Conservation (phyloP, 1,140 invertebrate genomes). For the Phthorimaea operculella region DNA sequence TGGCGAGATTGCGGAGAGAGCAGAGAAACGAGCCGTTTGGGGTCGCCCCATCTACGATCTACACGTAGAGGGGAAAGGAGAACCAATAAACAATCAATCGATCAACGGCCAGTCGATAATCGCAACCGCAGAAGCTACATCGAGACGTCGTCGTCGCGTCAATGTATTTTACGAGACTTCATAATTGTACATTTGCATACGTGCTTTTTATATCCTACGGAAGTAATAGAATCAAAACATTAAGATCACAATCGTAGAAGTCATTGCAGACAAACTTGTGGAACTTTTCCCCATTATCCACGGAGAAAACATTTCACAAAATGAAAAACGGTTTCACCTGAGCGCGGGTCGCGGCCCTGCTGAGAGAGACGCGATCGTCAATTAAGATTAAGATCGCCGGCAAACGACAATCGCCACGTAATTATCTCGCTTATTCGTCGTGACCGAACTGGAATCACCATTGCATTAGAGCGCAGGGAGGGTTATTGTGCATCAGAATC, state of each 20-base stretch:
- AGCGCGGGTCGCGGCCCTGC: conserved; percentile 49
- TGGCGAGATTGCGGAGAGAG: conserved; percentile 41
- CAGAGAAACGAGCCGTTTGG: conserved; percentile 11
- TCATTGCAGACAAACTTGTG: background rate
- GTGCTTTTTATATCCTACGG: too few relatives aligned
- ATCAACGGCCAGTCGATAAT: background rate
- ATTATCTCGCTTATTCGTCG: conserved; percentile 62
- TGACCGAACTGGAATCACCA: conserved; percentile 56
- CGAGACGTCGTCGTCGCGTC: too few relatives aligned
- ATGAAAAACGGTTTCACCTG: conserved; percentile 55
- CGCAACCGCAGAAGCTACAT: too few relatives aligned
- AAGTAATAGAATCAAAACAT: background rate
- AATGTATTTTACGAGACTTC: too few relatives aligned
- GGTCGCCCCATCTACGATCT: background rate
- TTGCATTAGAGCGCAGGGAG: conserved; percentile 60
- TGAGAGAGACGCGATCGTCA: conserved; percentile 50
- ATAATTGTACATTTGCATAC: too few relatives aligned
- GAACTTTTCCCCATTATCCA: conserved; percentile 30
- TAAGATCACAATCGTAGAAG: background rate
- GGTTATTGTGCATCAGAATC: conserved; percentile 58
- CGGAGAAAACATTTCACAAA: conserved; percentile 43
- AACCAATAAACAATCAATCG: background rate
- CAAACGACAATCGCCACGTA: conserved; percentile 53
- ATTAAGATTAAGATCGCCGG: conserved; percentile 54
- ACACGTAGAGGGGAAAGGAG: conserved; percentile 2